Evolutionary conservation across 2,113 vertebrate species (phyloP), one percentile per base, ranked within the genome.

Genomic region (Neofelis nebulosa): DNA sequence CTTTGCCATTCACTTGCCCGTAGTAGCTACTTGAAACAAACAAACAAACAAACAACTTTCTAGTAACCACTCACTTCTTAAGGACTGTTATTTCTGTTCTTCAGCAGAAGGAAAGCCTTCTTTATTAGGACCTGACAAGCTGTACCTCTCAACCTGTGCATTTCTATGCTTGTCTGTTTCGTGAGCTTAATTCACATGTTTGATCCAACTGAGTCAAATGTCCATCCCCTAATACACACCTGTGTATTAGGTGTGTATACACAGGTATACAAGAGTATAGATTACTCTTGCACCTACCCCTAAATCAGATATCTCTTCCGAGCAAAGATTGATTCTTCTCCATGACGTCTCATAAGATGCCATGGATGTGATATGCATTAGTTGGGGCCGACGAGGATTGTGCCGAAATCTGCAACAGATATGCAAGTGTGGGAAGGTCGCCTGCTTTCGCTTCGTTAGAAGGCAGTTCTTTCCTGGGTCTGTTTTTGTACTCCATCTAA

Each of bases 391-490:
- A 14, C 11, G 48, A n/a, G 27, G 55, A 61, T 4, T 15, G 57
- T 52, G n/a, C 25, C 41, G 45, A 87, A 87, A 36, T 82, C 36
- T 19, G 11, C 52, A 79, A 25, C 79, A 88, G 88, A 92, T 7
- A 33, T 55, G 38, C 18, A 65, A 76, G 85, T 96, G 91, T 88
- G 84, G 85, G 65, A 93, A 83, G 74, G 61, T 57, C 71, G 89
- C 83, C 97, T 92, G 48, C 95, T 96, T 93, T 97, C 66, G 63
- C 81, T 93, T 73, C 41, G 76, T 83, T 63, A 83, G 79, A 95
- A 89, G 87, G 57, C 86, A 87, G 1, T 88, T 81, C 66, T 83
- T 96, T 88, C 87, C 88, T 80, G 57, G 87, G 76, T 92, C 84
- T 81, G 96, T 92, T 95, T 97, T 92, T 93, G 15, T 88, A 73